These are phyloP conservation scores for Tyrannus savana DNA, from an alignment of 2,113 vertebrate genomes.

Conservation along the genomic window DNA sequence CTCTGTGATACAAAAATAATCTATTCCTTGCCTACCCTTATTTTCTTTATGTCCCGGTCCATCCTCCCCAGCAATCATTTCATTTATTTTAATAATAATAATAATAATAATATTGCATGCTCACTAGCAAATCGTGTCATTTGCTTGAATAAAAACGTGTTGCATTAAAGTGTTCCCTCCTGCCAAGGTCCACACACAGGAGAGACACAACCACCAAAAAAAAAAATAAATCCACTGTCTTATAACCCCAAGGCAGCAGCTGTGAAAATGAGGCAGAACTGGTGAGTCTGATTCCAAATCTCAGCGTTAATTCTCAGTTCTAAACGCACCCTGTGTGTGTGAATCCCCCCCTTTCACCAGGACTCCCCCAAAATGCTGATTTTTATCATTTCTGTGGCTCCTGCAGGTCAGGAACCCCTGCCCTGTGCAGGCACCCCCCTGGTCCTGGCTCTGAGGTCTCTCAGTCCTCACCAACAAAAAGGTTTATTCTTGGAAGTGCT, in stretches of 20 bases:
- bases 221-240: neutral
- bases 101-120: neutral
- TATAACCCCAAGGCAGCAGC: neutral
- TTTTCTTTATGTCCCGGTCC: neutral
- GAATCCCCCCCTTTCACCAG: neutral
- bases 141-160: neutral
- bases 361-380: rapidly evolving
- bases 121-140: neutral
- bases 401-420: neutral
- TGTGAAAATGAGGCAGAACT: neutral
- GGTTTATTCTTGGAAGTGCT: neutral
- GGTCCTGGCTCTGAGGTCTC: neutral
- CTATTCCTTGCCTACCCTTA: neutral
- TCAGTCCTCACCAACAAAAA: neutral
- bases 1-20: neutral
- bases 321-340: neutral
- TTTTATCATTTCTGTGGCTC: neutral
- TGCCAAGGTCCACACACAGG: neutral
- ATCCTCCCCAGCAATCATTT: neutral
- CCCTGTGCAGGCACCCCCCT: rapidly evolving
- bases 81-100: neutral
- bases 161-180: neutral
- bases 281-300: neutral
- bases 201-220: neutral
- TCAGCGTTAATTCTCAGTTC: neutral